These are phyloP conservation scores for Colaptes auratus DNA, from an alignment of 2,113 vertebrate species.

Conservation along the genomic window DNA sequence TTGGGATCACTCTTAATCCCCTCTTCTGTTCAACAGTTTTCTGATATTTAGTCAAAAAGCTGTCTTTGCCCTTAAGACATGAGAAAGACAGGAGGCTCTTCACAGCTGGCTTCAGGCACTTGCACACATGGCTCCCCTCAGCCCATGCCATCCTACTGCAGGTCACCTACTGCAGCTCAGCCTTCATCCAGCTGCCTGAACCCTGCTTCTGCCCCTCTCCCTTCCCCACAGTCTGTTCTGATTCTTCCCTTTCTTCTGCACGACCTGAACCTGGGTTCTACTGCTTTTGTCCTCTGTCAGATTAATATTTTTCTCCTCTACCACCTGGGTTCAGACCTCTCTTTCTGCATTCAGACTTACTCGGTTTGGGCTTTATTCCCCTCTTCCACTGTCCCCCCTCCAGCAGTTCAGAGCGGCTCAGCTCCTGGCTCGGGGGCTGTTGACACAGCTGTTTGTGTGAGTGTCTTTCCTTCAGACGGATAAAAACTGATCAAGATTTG, in stretches of 20 bases:
- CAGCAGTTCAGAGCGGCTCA: constrained; percentile 35
- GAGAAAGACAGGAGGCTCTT: background rate
- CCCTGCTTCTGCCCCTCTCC: background rate
- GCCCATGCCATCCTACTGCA: background rate
- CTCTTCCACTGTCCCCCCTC: background rate
- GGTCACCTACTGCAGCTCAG: background rate
- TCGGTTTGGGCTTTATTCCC: constrained; percentile 1
- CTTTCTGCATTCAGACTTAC: background rate
- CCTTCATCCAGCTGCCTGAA: background rate
- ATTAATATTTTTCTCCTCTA: background rate
- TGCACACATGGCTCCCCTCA: background rate
- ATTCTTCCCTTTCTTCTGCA: background rate
- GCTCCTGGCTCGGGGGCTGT: constrained; percentile 46
- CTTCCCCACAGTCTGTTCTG: fast-evolving
- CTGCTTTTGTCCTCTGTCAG: background rate
- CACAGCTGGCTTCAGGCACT: background rate
- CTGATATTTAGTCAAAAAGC: background rate
- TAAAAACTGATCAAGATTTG: constrained; percentile 61
- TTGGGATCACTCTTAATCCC: background rate
- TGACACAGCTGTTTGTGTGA: constrained; percentile 37
- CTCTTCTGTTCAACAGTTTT: background rate
- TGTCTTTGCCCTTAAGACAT: background rate
- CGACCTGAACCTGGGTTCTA: background rate
- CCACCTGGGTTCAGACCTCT: background rate
- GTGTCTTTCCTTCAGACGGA: constrained; percentile 50